Evolutionary conservation across 2,888 invertebrate species (phyloP).

Genomic region (Eupelmus urozonus): DNA sequence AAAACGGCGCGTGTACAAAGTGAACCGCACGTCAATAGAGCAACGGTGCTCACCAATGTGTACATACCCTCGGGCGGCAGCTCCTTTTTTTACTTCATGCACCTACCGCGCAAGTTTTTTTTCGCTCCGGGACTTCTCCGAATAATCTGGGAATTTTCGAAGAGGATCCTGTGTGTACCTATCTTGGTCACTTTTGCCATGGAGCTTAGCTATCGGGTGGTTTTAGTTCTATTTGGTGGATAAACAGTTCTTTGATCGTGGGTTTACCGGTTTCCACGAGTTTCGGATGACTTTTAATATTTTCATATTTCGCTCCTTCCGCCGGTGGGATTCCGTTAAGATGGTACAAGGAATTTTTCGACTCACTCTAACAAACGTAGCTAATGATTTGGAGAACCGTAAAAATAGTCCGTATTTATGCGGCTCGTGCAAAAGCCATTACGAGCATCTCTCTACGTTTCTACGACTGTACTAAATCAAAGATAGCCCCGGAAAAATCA

Average conservation of each 20-base stretch:
- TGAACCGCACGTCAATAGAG: conserved; percentile 1
- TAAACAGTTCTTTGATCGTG: conserved; percentile 10
- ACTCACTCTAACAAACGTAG: no score
- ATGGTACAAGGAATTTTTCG: no score
- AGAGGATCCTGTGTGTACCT: neutral
- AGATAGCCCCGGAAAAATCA: neutral
- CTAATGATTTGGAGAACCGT: no score
- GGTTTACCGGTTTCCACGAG: neutral
- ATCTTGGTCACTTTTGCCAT: no score
- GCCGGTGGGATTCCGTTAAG: no score
- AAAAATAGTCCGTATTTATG: no score
- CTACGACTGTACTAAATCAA: conserved; percentile 11
- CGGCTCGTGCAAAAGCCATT: conserved; percentile 1
- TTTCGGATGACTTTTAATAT: no score
- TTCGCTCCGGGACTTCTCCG: neutral
- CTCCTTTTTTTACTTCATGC: neutral
- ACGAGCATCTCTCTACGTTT: neutral
- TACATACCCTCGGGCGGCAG: conserved; percentile 4
- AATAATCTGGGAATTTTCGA: neutral
- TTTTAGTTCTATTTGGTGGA: neutral
- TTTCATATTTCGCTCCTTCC: no score
- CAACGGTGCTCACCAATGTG: conserved; percentile 8
- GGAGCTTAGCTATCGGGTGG: neutral
- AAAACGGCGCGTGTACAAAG: neutral
- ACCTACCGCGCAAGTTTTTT: neutral